phyloP scores from a whole-genome alignment of 2,888 invertebrate species.

The Antitype chi region DNA sequence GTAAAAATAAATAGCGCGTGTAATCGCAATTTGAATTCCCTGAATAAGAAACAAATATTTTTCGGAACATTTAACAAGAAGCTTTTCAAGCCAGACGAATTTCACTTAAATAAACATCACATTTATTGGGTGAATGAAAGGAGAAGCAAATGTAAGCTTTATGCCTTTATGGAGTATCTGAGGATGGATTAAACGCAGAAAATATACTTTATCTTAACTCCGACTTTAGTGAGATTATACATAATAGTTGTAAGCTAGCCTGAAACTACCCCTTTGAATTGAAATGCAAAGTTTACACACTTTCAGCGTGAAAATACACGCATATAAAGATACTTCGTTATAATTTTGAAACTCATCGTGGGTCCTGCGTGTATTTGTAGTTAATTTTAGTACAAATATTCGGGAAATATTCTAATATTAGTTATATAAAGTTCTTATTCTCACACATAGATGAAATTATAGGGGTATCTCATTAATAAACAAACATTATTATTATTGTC shows the following conservation, averaged over 20 bases:
- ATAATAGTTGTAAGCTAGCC: constrained; percentile 34
- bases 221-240: constrained; percentile 30
- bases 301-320: constrained; percentile 7
- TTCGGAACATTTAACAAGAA: constrained; percentile 48
- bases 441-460: not conserved
- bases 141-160: constrained; percentile 22
- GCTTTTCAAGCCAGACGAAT: constrained; percentile 36
- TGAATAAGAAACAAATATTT: constrained; percentile 50
- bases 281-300: constrained; percentile 31
- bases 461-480: not conserved
- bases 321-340: not conserved
- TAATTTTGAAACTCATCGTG: not conserved
- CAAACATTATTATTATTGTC: not conserved
- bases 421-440: not conserved
- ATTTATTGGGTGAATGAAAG: constrained; percentile 32
- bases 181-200: constrained; percentile 26
- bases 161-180: constrained; percentile 34
- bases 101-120: constrained; percentile 44
- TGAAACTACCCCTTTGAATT: constrained; percentile 33
- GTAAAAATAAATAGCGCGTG: constrained; percentile 28
- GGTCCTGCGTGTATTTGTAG: not conserved
- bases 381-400: not conserved
- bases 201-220: constrained; percentile 33
- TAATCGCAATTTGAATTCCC: constrained; percentile 42
- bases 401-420: not conserved